These are phyloP conservation scores for Macrosteles quadrilineatus DNA, from an alignment of 1,140 invertebrate species.

Conservation along the genomic window DNA sequence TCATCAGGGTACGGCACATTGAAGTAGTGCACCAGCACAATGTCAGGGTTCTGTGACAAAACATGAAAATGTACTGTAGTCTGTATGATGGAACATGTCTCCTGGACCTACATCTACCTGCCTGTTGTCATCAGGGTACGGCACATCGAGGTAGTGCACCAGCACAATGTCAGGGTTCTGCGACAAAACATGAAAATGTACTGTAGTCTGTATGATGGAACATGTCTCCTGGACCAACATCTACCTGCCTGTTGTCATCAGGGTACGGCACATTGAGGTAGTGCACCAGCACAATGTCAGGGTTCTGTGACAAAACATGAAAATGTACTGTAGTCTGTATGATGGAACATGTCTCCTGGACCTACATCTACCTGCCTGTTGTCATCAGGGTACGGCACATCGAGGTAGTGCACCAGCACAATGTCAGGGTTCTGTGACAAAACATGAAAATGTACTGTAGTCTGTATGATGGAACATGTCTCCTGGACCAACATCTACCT, in stretches of 20 bases:
- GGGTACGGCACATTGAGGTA: slow-evolving; percentile 97
- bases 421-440: slow-evolving; percentile 90
- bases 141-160: slow-evolving; percentile 97
- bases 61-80: too few species aligned
- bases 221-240: slow-evolving; percentile 65
- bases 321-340: slow-evolving; percentile 58
- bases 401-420: slow-evolving; percentile 95
- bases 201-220: too few species aligned
- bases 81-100: too few species aligned
- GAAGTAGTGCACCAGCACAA: slow-evolving; percentile 96
- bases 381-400: slow-evolving; percentile 95
- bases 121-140: slow-evolving; percentile 94
- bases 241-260: slow-evolving; percentile 87
- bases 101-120: slow-evolving; percentile 86
- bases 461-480: too few species aligned
- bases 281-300: slow-evolving; percentile 96
- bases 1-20: slow-evolving; percentile 97
- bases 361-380: slow-evolving; percentile 88
- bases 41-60: slow-evolving; percentile 87
- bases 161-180: slow-evolving; percentile 98
- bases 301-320: slow-evolving; percentile 70
- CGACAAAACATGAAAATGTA: slow-evolving; percentile 42
- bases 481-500: slow-evolving; percentile 88
- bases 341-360: too few species aligned
- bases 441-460: too few species aligned